Percentiles rank a stretch among this genome's conserved stretches.
These are phyloP conservation scores for Telmatochromis sp. DNA, from an alignment of 2,113 vertebrate genomes.

Conservation along the genomic window DNA sequence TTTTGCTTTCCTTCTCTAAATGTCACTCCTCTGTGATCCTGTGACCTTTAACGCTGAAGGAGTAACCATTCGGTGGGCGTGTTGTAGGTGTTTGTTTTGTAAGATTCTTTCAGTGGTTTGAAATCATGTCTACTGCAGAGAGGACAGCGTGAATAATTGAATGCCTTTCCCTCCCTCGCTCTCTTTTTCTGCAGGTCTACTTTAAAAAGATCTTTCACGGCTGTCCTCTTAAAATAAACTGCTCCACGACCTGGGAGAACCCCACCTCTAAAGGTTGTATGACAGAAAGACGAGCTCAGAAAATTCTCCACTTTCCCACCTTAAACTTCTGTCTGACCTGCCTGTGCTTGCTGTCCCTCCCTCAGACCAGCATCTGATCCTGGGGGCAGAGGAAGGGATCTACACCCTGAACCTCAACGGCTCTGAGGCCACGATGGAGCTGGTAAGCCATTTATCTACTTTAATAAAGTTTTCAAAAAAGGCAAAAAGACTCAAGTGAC, in stretches of 20 bases:
- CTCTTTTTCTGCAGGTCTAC: conserved; percentile 58
- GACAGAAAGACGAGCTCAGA: background rate
- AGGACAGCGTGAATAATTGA: background rate
- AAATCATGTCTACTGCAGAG: background rate
- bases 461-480: background rate
- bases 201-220: conserved; percentile 86
- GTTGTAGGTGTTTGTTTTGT: background rate
- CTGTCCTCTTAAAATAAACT: conserved; percentile 81
- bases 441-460: conserved; percentile 63
- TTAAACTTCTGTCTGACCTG: background rate
- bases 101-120: background rate
- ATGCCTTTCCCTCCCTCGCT: background rate
- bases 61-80: background rate
- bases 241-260: conserved; percentile 78
- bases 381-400: conserved; percentile 86
- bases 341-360: background rate
- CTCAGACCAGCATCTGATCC: conserved; percentile 81
- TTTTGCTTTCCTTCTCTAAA: background rate
- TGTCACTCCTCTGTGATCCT: background rate
- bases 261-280: conserved; percentile 75
- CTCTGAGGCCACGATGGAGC: conserved; percentile 80
- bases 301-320: background rate
- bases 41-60: background rate
- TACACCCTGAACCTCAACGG: conserved; percentile 82
- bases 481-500: background rate